Percentiles rank a stretch among this genome's conserved stretches.
These are phyloP conservation scores for Hyles euphorbiae DNA, from an alignment of 1,140 invertebrate species.

Conservation along the genomic window DNA sequence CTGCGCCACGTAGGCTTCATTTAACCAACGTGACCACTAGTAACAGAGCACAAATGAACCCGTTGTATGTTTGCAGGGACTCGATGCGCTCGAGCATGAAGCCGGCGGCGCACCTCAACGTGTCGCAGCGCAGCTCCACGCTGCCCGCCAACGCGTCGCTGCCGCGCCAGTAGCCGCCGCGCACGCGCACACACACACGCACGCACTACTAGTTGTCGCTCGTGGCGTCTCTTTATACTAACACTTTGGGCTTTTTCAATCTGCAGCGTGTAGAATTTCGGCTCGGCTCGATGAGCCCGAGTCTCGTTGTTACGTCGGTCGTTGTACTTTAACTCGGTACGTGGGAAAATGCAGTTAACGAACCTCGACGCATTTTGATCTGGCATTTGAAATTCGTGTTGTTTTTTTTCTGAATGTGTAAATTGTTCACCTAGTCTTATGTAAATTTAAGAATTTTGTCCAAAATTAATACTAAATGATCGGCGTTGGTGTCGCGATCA, in stretches of 20 bases:
- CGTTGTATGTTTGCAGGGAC: constrained; percentile 73
- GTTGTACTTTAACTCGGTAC: too few relatives aligned
- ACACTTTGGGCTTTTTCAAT: constrained; percentile 2
- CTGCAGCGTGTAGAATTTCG: background rate
- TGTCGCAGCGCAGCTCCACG: constrained; percentile 82
- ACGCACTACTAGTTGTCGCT: background rate
- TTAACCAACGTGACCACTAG: too few relatives aligned
- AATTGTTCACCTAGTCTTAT: constrained; percentile 24
- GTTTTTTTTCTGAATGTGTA: background rate
- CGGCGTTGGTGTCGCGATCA: constrained; percentile 30
- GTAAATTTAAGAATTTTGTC: constrained; percentile 27
- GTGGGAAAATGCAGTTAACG: too few relatives aligned
- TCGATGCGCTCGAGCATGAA: constrained; percentile 84
- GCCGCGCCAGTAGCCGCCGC: constrained; percentile 46
- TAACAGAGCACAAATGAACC: too few relatives aligned
- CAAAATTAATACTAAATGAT: constrained; percentile 19
- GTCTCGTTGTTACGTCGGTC: too few relatives aligned
- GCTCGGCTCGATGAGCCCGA: too few relatives aligned
- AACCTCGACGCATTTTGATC: constrained; percentile 13
- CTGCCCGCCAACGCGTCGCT: constrained; percentile 77
- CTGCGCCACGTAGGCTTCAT: too few relatives aligned
- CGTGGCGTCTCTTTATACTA: constrained; percentile 4
- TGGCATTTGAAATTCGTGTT: constrained; percentile 13
- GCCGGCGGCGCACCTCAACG: constrained; percentile 81
- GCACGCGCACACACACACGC: too few relatives aligned